Percentiles rank a stretch among this genome's conserved stretches.
phyloP scores from a whole-genome alignment of 2,797 vertebrate genomes.

The Hoplostethus mediterraneus region DNA sequence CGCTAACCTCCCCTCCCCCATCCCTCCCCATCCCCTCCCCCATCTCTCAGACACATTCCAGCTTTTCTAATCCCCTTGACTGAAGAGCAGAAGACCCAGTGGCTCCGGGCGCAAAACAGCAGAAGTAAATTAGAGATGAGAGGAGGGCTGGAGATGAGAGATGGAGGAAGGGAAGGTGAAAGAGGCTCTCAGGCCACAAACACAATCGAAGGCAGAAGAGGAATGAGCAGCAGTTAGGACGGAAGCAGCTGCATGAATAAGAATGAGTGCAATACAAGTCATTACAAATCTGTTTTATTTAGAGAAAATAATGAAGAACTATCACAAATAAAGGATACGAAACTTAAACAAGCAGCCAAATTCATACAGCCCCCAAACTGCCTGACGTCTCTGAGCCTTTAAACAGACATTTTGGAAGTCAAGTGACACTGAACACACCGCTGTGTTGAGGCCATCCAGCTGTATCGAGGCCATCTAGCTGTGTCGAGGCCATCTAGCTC shows the following conservation, averaged over 20 bases:
- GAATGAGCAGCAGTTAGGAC: constrained; percentile 29
- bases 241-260: constrained; percentile 30
- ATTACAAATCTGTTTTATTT: constrained; percentile 65
- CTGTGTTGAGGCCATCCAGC: not conserved
- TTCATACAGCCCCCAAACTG: not conserved
- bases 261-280: constrained; percentile 14
- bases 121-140: constrained; percentile 61
- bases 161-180: constrained; percentile 29
- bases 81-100: constrained; percentile 58
- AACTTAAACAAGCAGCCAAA: constrained; percentile 29
- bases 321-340: constrained; percentile 33
- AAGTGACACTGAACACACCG: not conserved
- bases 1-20: constrained; percentile 4
- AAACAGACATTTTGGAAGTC: constrained; percentile 6
- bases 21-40: too few relatives aligned
- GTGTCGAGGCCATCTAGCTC: not conserved
- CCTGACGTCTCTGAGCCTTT: not conserved
- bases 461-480: not conserved
- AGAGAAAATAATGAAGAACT: constrained; percentile 61
- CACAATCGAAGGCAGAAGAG: not conserved
- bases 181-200: constrained; percentile 49
- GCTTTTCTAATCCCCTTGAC: constrained; percentile 70
- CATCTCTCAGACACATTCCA: constrained; percentile 40
- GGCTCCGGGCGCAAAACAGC: constrained; percentile 53
- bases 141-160: constrained; percentile 50